Evolutionary conservation across 1,140 invertebrate genomes (phyloP).

Genomic region (Drosophila lacertosa): DNA sequence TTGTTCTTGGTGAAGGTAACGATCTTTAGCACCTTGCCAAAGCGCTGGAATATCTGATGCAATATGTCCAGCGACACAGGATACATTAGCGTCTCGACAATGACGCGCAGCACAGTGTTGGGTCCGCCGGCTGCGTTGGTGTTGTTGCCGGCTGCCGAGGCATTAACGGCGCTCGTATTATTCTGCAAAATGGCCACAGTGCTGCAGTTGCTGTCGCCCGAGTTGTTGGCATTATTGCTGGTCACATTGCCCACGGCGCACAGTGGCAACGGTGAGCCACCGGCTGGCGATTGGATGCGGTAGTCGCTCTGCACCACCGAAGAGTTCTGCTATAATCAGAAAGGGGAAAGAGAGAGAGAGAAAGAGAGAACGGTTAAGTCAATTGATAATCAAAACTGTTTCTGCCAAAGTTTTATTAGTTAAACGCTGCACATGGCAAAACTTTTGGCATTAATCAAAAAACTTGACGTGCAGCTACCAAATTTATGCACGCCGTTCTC

Average conservation of each 20-base stretch:
- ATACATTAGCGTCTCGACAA: constrained; percentile 99
- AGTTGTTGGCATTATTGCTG: constrained; percentile 69
- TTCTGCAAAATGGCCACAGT: constrained; percentile 74
- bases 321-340: constrained; percentile 86
- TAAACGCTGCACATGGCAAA: constrained; percentile 57
- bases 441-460: constrained; percentile 66
- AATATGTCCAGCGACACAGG: constrained; percentile 98
- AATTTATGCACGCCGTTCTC: constrained; percentile 52
- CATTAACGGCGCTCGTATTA: constrained; percentile 82
- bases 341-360: background rate
- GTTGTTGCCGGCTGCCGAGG: constrained; percentile 58
- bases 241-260: constrained; percentile 62
- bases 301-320: constrained; percentile 74
- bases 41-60: constrained; percentile 98
- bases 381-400: constrained; percentile 37
- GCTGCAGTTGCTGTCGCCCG: constrained; percentile 65
- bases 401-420: constrained; percentile 65
- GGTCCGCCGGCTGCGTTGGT: constrained; percentile 93
- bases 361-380: constrained; percentile 46
- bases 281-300: constrained; percentile 81
- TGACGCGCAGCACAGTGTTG: constrained; percentile 98
- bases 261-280: constrained; percentile 81
- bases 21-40: constrained; percentile 99
- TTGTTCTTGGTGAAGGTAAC: constrained; percentile 99
- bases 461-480: constrained; percentile 41